Evolutionary conservation across 2,113 vertebrate genomes (phyloP), one percentile per base, ranked within the genome.

Genomic region (Megaptera novaeangliae): DNA sequence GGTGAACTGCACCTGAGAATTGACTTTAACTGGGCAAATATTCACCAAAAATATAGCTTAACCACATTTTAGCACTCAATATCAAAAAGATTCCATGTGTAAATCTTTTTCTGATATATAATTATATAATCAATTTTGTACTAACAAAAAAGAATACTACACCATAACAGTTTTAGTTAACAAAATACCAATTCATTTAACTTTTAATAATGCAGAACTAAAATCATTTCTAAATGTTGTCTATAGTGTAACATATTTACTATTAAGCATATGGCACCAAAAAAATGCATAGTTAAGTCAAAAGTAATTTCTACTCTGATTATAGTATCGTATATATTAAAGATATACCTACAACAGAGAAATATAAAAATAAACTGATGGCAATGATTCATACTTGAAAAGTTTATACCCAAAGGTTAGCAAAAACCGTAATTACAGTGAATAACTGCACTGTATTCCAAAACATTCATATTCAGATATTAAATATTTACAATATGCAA

Each of bases 121-220:
- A 93, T 46, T 12, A 91, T 25, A 83, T 41, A 90, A 91, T 92
- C 71, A 95, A 87, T 49, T 91, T 55, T 69, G 29, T 52, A 85
- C 64, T 88, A 85, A 95, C 36, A 95, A 96, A 96, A 95, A 61
- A 34, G 17, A 88, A 61, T 36, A 71, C 39, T 57, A 80, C 0
- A 92, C 6, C 63, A 61, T 44, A 68, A 78, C 14, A 66, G 92
- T 44, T 71, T 97, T 71, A 94, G 41, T 61, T 66, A 91, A 61
- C 81, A 88, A 93, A 97, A 82, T 94, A 92, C 27, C 31, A 88
- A 78, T 88, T 94, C 11, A 83, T 83, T 81, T 84, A 91, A 86
- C 6, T 86, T 34, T 72, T 44, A 84, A 93, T 72, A 71, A 91
- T 21, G 39, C 3, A 95, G 41, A 89, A 18, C 5, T 31, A 64